phyloP scores from a whole-genome alignment of 2,113 vertebrate genomes.

The Aldabrachelys gigantea region DNA sequence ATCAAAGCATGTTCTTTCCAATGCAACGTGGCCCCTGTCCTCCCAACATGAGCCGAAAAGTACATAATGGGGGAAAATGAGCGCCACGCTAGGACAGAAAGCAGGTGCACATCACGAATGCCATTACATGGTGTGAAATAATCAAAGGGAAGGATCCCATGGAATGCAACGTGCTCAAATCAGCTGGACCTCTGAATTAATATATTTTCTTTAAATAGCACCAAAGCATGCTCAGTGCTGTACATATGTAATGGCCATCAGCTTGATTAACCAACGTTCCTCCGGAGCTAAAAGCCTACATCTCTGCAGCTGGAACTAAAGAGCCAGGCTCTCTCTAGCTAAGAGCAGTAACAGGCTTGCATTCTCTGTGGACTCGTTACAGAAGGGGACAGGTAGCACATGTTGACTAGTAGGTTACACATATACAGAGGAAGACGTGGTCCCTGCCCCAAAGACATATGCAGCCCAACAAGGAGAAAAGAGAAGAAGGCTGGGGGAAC shows the following conservation, averaged over 20 bases:
- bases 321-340: not conserved
- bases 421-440: not conserved
- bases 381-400: not conserved
- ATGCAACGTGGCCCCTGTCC: not conserved
- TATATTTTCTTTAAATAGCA: not conserved
- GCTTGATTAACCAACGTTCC: not conserved
- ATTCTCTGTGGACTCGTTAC: not conserved
- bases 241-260: not conserved
- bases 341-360: not conserved
- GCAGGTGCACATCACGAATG: not conserved
- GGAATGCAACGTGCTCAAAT: not conserved
- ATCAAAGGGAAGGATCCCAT: not conserved
- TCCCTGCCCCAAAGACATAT: not conserved
- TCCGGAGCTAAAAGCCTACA: not conserved
- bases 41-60: not conserved
- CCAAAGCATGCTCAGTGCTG: not conserved
- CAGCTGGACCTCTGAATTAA: not conserved
- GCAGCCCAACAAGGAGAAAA: not conserved
- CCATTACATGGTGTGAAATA: accelerated
- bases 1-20: not conserved
- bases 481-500: not conserved
- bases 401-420: not conserved
- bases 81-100: accelerated
- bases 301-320: not conserved
- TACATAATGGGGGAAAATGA: not conserved